Conservation (phyloP, 2,888 invertebrate genomes). For the Sialis lutaria region DNA sequence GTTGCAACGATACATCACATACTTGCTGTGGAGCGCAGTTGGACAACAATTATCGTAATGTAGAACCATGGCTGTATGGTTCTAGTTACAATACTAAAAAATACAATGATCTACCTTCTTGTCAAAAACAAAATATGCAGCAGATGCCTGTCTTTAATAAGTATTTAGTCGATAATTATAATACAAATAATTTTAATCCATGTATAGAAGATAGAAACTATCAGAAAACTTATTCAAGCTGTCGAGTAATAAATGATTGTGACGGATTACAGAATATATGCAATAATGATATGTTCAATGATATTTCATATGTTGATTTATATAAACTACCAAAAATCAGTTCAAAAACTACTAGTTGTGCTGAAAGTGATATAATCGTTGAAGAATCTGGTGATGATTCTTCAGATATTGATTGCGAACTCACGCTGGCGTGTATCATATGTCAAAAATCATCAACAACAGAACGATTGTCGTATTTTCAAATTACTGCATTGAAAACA, state of each 20-base stretch:
- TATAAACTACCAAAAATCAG: not conserved
- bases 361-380: constrained; percentile 24
- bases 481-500: constrained; percentile 21
- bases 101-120: constrained; percentile 18
- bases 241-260: not conserved
- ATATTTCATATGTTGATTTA: constrained; percentile 1
- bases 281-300: not conserved
- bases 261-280: not conserved
- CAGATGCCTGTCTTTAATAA: no score
- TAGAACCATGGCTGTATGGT: constrained; percentile 15
- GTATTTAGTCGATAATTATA: no score
- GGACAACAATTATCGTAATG: constrained; percentile 6
- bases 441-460: constrained; percentile 21
- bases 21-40: constrained; percentile 17
- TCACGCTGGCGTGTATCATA: constrained; percentile 16
- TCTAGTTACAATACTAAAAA: constrained; percentile 15
- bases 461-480: constrained; percentile 21
- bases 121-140: constrained; percentile 11
- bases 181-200: no score
- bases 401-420: constrained; percentile 16
- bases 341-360: constrained; percentile 5
- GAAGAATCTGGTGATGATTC: constrained; percentile 23
- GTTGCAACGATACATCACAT: constrained; percentile 18
- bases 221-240: no score
- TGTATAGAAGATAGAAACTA: no score